Percentiles rank a stretch among this genome's conserved stretches.
Conservation (phyloP, 2,797 vertebrate species). For the Xiphophorus birchmanni region DNA sequence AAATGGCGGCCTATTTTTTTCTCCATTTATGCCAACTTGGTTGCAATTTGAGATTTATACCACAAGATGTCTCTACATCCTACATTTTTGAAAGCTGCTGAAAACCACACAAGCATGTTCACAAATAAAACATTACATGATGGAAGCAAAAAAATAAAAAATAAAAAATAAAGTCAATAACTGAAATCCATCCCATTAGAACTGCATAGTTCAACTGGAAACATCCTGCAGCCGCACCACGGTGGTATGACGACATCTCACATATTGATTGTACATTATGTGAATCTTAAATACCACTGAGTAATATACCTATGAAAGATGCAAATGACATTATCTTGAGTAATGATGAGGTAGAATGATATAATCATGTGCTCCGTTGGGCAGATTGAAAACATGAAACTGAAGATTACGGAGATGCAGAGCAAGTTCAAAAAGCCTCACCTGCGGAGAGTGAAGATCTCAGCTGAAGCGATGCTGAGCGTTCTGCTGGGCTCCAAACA, state of each 20-base stretch:
- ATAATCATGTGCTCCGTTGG: background rate
- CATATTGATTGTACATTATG: background rate
- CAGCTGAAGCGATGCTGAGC: constrained; percentile 82
- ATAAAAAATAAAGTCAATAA: background rate
- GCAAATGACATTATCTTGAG: too few species aligned
- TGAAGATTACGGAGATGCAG: constrained; percentile 79
- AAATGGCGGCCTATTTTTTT: background rate
- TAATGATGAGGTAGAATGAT: background rate
- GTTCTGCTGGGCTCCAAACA: constrained; percentile 78
- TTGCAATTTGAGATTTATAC: background rate
- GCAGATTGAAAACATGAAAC: constrained; percentile 68
- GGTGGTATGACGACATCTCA: background rate
- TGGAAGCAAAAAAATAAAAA: background rate
- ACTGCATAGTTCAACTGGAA: background rate
- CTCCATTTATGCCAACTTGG: background rate
- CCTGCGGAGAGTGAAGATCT: constrained; percentile 80
- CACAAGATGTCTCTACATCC: background rate
- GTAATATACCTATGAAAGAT: background rate
- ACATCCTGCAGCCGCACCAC: background rate
- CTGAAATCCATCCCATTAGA: background rate
- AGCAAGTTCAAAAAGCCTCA: constrained; percentile 82
- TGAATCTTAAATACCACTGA: background rate
- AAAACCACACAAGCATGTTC: background rate
- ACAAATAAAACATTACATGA: background rate
- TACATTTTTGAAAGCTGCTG: background rate